Evolutionary conservation across 2,113 vertebrate species (phyloP).

Genomic region (western clawed frog (Xenopus tropicalis)): DNA sequence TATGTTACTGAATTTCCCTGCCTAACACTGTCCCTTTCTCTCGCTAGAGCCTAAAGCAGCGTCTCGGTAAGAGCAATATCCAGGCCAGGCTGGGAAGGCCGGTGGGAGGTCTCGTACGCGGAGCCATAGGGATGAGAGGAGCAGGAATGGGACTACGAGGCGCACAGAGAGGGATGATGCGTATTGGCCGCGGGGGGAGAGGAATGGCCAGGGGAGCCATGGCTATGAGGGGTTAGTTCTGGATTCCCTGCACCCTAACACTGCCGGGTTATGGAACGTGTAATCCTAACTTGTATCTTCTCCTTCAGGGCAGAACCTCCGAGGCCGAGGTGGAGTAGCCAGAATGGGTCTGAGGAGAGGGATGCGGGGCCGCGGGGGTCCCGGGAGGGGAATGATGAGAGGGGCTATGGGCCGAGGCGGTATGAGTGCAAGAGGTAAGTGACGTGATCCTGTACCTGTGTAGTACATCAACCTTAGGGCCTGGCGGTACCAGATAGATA

Average conservation of each 20-base stretch:
- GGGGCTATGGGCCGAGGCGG: slow-evolving; percentile 75
- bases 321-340: slow-evolving; percentile 78
- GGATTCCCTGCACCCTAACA: slow-evolving; percentile 21
- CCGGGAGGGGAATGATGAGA: slow-evolving; percentile 71
- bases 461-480: too few species aligned
- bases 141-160: slow-evolving; percentile 78
- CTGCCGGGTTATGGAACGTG: slow-evolving; percentile 47
- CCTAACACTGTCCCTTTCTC: slow-evolving; percentile 51
- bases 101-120: slow-evolving; percentile 72
- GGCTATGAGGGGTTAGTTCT: slow-evolving; percentile 76
- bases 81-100: slow-evolving; percentile 92
- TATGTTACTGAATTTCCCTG: not conserved
- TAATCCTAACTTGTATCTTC: slow-evolving; percentile 40
- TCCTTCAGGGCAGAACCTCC: slow-evolving; percentile 25
- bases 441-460: too few species aligned
- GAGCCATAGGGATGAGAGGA: slow-evolving; percentile 71
- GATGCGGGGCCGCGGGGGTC: slow-evolving; percentile 72
- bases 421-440: slow-evolving; percentile 72
- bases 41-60: slow-evolving; percentile 91
- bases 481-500: too few species aligned
- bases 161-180: slow-evolving; percentile 73
- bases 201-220: slow-evolving; percentile 80
- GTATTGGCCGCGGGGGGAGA: slow-evolving; percentile 74
- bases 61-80: slow-evolving; percentile 95
- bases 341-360: slow-evolving; percentile 80